These are phyloP conservation scores for Protobothrops flavoviridis DNA, from an alignment of 2,113 vertebrate genomes.

Conservation along the genomic window DNA sequence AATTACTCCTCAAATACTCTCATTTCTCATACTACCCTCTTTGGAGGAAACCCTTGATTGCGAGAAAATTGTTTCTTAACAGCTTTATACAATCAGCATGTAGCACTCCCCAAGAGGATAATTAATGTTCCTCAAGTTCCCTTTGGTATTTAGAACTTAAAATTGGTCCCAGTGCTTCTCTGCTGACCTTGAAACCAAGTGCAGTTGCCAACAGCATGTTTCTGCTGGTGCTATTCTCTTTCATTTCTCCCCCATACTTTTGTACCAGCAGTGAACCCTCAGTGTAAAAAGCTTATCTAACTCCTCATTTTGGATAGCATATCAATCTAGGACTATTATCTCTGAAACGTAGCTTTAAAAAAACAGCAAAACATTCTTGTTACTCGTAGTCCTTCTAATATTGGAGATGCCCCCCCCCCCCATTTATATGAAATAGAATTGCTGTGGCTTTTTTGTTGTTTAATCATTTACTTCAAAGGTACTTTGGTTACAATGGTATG, in stretches of 20 bases:
- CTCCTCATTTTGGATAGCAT: not conserved
- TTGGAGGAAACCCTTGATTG: slow-evolving; percentile 23
- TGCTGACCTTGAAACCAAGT: not conserved
- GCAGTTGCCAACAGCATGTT: not conserved
- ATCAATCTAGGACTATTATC: not conserved
- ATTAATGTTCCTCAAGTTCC: slow-evolving; percentile 15
- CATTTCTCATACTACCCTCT: slow-evolving; percentile 16
- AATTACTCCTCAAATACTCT: slow-evolving; percentile 23
- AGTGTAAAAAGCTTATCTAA: not conserved
- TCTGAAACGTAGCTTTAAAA: not conserved
- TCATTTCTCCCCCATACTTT: not conserved
- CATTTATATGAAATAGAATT: not conserved
- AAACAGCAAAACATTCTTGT: not conserved
- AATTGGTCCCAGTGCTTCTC: not conserved
- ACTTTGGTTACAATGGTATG: no score
- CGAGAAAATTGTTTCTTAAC: slow-evolving; percentile 23
- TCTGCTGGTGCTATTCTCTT: not conserved
- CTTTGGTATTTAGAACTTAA: not conserved
- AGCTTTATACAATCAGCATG: slow-evolving; percentile 9
- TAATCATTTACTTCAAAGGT: not conserved
- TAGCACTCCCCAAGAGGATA: slow-evolving; percentile 4
- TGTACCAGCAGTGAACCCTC: not conserved
- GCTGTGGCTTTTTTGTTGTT: not conserved
- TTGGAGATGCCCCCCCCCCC: not conserved
- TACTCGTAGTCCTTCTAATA: not conserved